These are phyloP conservation scores for Pelochelys cantorii DNA, from an alignment of 2,797 vertebrate genomes.

Conservation along the genomic window DNA sequence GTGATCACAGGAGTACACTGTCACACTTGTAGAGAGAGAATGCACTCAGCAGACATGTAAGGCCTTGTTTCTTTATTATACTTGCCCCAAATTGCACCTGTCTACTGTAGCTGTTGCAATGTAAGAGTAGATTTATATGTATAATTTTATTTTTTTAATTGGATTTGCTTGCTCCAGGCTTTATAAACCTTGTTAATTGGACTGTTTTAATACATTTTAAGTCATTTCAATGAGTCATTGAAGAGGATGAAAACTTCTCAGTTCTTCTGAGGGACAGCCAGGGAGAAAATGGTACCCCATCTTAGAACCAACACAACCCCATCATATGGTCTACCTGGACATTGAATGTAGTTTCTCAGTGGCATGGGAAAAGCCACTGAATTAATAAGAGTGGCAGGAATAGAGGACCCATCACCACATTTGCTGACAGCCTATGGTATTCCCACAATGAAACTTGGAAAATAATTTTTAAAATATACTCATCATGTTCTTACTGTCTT, in stretches of 20 bases:
- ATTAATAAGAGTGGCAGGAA: background rate
- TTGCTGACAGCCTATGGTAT: background rate
- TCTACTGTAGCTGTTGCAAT: background rate
- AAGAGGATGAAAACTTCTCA: no score
- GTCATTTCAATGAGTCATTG: no score
- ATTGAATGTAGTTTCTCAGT: background rate
- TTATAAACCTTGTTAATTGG: background rate
- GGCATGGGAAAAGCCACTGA: background rate
- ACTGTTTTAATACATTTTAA: no score
- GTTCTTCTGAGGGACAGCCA: no score
- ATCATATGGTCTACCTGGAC: no score
- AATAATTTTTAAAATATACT: background rate
- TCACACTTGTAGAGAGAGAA: no score
- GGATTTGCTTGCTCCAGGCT: background rate
- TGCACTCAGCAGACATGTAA: no score
- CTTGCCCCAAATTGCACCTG: background rate
- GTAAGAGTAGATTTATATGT: background rate
- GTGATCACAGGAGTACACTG: no score
- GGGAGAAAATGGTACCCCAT: no score
- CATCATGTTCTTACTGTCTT: no score
- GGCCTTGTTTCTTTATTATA: background rate
- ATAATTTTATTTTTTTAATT: no score
- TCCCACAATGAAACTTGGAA: background rate
- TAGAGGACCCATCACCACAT: background rate
- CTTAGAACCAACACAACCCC: no score